Percentiles rank a stretch among this genome's conserved stretches.
Conservation (phyloP, 2,888 invertebrate species). For the Agrotis segetum region DNA sequence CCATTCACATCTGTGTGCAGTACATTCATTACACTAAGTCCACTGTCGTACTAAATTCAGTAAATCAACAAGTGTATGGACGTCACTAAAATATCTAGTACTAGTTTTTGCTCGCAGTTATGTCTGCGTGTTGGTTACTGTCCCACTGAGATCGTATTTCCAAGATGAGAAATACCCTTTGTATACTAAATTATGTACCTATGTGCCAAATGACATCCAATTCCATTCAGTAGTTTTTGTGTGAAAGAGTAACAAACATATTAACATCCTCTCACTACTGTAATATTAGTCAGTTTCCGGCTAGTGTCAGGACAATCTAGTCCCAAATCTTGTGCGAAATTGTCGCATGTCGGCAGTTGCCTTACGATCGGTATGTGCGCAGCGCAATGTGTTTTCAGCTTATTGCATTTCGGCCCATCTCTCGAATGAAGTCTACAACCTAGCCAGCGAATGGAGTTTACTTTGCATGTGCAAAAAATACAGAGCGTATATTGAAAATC, state of each 20-base stretch:
- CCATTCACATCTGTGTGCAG: conserved; percentile 41
- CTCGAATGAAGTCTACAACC: conserved; percentile 76
- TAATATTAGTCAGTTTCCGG: conserved; percentile 6
- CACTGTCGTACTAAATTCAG: conserved; percentile 61
- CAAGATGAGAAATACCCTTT: too few relatives aligned
- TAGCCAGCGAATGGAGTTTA: conserved; percentile 14
- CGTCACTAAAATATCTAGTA: conserved; percentile 48
- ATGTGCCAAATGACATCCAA: too few relatives aligned
- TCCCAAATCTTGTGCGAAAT: conserved; percentile 48
- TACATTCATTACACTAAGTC: conserved; percentile 58
- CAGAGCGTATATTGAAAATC: conserved; percentile 26
- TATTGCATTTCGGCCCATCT: conserved; percentile 78
- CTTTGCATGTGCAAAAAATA: conserved; percentile 24
- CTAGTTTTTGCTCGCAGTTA: too few relatives aligned
- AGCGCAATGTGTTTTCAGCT: conserved; percentile 66
- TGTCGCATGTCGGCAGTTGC: conserved; percentile 19
- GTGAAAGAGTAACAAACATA: too few relatives aligned
- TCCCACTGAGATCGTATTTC: too few relatives aligned
- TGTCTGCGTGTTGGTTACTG: too few relatives aligned
- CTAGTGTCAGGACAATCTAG: conserved; percentile 41
- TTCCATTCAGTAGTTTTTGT: too few relatives aligned
- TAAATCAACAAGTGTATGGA: conserved; percentile 54
- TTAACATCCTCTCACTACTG: too few relatives aligned
- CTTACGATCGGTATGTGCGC: conserved; percentile 90
- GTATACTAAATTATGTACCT: too few relatives aligned